Evolutionary conservation across 2,888 invertebrate genomes (phyloP), one percentile per base, ranked within the genome.

Genomic region (Boloria selene): DNA sequence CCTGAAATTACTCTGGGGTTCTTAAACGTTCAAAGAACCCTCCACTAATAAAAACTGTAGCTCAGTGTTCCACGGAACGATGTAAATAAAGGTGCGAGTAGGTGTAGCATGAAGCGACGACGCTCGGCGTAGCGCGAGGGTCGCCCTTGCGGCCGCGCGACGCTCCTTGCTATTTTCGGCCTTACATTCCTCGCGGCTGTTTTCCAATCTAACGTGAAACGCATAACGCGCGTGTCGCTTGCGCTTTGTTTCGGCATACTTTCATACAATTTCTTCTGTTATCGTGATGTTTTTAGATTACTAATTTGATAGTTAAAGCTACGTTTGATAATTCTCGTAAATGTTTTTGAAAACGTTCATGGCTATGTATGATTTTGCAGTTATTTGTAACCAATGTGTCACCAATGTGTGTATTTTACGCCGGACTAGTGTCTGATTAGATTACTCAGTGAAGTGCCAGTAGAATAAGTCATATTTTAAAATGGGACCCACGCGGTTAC

Each of bases 161-260:
- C 88, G 88, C 87, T 89, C 82, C 87, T 85, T 81, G 90, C 91
- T 92, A 92, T 92, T 92, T 92, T 90, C 83, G 87, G 88, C 87
- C 83, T 85, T 88, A 83, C 90, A 91, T 92, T 91, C 91, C 91
- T 86, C 83, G 78, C 86, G 83, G 86, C 85, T 90, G 90, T 88
- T 90, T 91, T 92, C 87, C 90, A 90, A 90, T 90, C 90, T 87
- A 89, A 90, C 88, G 89, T 88, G 88, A 84, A 90, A 87, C 88
- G 83, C 83, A 87, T 84, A 86, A 84, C 88, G 88, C 84, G 86
- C 85, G 80, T 81, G 87, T 85, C 86, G 90, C 83, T 80, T 81
- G 83, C 79, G 84, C 79, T 86, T 80, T 75, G 72, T 76, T 65
- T 17, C 53, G 38, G 47, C 13, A 18, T 51, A 73, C 67, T 44